Evolutionary conservation across 2,888 invertebrate species (phyloP).

Genomic region (Anticlea derivata): DNA sequence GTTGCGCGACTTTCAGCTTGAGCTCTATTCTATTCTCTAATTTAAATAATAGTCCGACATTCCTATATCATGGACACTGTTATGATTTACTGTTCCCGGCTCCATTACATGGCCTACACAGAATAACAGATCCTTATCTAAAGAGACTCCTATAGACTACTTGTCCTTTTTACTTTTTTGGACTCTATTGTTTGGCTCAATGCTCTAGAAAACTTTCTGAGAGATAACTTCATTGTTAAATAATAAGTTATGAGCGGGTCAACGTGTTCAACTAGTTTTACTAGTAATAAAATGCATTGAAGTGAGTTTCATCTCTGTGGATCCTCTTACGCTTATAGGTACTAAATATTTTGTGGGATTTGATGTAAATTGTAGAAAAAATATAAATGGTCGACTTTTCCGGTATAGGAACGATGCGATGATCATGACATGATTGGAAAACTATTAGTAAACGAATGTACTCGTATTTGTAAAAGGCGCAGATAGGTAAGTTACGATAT

Average conservation of each 20-base stretch:
- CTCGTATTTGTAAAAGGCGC: too few relatives aligned
- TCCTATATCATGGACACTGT: constrained; percentile 24
- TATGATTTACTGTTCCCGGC: constrained; percentile 31
- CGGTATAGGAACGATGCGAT: too few relatives aligned
- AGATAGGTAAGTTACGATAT: too few relatives aligned
- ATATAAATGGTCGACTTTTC: too few relatives aligned
- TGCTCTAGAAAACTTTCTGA: constrained; percentile 9
- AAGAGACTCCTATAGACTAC: not conserved
- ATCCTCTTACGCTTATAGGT: too few relatives aligned
- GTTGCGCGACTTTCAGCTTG: too few relatives aligned
- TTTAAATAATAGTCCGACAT: not conserved
- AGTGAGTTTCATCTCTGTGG: too few relatives aligned
- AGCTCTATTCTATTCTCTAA: too few relatives aligned
- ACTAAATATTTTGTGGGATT: too few relatives aligned
- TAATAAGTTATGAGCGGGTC: not conserved
- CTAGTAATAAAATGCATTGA: constrained; percentile 1
- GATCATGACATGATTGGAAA: too few relatives aligned
- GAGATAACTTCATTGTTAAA: not conserved
- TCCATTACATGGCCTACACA: constrained; percentile 22
- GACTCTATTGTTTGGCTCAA: constrained; percentile 19
- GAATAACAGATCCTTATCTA: constrained; percentile 25
- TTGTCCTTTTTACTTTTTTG: constrained; percentile 13
- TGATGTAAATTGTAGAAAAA: too few relatives aligned
- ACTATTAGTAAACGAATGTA: too few relatives aligned
- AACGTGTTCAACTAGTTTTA: not conserved